phyloP scores from a whole-genome alignment of 1,140 invertebrate genomes.

The Macrobrachium nipponense region DNA sequence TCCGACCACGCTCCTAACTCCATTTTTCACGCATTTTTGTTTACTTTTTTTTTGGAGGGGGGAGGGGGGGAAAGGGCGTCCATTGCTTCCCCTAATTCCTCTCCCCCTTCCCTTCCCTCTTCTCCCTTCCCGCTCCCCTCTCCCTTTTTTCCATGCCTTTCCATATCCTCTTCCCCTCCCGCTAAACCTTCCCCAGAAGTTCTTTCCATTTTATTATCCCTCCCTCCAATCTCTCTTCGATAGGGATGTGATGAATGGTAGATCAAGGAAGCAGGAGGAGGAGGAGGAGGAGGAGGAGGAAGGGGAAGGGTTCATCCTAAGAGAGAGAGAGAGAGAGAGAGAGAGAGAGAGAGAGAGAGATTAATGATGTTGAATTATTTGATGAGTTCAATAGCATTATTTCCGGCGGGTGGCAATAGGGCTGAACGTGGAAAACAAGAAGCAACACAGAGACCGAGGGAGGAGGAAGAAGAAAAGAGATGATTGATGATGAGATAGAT shows the following conservation, averaged over 20 bases:
- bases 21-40: slow-evolving; percentile 21
- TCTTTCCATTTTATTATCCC: neutral
- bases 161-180: neutral
- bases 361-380: slow-evolving; percentile 36
- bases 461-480: too few species aligned
- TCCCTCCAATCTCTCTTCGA: neutral
- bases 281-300: too few species aligned
- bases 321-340: too few species aligned
- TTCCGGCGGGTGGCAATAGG: neutral
- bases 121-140: neutral
- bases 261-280: neutral
- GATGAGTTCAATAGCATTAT: slow-evolving; percentile 32
- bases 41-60: neutral
- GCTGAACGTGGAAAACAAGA: neutral
- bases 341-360: neutral
- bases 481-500: neutral
- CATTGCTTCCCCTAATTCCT: neutral
- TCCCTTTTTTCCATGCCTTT: neutral
- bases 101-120: neutral
- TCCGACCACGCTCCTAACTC: neutral
- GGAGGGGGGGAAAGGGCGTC: neutral
- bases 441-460: neutral
- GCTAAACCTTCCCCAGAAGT: neutral
- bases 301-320: too few species aligned
- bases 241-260: slow-evolving; percentile 19